phyloP scores from a whole-genome alignment of 2,113 vertebrate species.

The Coracopsis vasa region DNA sequence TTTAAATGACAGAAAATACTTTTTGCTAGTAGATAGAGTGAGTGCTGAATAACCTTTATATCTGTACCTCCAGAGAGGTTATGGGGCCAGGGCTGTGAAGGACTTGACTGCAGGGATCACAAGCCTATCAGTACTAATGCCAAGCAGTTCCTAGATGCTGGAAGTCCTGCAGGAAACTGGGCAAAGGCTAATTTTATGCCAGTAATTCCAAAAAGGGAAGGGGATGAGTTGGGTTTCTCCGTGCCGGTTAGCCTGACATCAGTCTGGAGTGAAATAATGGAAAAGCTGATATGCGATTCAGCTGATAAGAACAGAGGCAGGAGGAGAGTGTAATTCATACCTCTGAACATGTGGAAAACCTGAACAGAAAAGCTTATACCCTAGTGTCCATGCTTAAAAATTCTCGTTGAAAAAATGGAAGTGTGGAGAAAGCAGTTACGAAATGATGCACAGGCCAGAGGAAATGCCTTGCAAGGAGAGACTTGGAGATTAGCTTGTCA shows the following conservation, averaged over 20 bases:
- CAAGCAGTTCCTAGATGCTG: background rate
- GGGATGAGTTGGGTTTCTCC: background rate
- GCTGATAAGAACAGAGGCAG: background rate
- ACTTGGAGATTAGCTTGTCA: background rate
- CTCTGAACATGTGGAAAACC: background rate
- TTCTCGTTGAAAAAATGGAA: background rate
- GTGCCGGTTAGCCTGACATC: background rate
- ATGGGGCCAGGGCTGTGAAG: background rate
- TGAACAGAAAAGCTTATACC: background rate
- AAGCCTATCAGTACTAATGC: rapidly evolving
- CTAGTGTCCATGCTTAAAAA: background rate
- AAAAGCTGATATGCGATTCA: background rate
- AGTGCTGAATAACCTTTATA: background rate
- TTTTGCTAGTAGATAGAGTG: background rate
- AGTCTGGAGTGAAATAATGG: background rate
- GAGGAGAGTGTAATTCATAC: background rate
- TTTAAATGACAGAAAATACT: background rate
- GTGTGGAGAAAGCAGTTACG: background rate
- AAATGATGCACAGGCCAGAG: background rate
- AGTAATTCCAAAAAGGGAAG: background rate
- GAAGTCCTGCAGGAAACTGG: background rate
- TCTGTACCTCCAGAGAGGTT: background rate
- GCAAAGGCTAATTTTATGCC: background rate
- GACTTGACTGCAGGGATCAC: background rate
- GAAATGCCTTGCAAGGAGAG: background rate